Conservation (phyloP, 2,888 invertebrate species). For the Odontothrips loti region DNA sequence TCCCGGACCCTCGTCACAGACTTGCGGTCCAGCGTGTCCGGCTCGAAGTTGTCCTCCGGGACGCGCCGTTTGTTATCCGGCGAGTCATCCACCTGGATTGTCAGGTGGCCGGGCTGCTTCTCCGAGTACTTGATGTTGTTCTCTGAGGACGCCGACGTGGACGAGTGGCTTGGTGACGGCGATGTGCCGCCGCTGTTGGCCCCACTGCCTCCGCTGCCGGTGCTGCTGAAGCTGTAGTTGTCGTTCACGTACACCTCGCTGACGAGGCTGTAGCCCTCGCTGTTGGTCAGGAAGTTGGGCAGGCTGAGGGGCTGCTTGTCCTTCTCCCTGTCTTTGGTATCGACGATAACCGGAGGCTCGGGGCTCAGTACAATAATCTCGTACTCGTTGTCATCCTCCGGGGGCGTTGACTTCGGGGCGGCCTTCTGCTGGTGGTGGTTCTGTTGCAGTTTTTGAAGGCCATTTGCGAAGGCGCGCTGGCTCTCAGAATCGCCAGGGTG, state of each 20-base stretch:
- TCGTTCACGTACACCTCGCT: conserved; percentile 77
- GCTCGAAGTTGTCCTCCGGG: conserved; percentile 78
- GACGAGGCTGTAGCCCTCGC: conserved; percentile 62
- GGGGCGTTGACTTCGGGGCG: conserved; percentile 33
- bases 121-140: conserved; percentile 52
- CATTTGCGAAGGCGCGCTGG: background rate
- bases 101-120: conserved; percentile 70
- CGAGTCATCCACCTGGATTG: conserved; percentile 78
- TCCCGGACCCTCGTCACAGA: conserved; percentile 51
- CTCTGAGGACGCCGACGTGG: conserved; percentile 49
- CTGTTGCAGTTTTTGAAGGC: background rate
- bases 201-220: no score
- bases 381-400: conserved; percentile 49
- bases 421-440: background rate
- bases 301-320: conserved; percentile 46
- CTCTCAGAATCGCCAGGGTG: no score
- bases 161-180: conserved; percentile 56
- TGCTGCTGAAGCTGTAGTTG: conserved; percentile 53
- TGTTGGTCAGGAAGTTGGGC: conserved; percentile 49
- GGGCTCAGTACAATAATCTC: conserved; percentile 45
- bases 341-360: conserved; percentile 41
- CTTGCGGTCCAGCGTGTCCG: conserved; percentile 79
- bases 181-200: conserved; percentile 50
- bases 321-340: conserved; percentile 36
- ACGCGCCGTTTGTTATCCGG: conserved; percentile 53